Evolutionary conservation across 2,797 vertebrate genomes (phyloP).

Genomic region (Tiaroga cobitis): DNA sequence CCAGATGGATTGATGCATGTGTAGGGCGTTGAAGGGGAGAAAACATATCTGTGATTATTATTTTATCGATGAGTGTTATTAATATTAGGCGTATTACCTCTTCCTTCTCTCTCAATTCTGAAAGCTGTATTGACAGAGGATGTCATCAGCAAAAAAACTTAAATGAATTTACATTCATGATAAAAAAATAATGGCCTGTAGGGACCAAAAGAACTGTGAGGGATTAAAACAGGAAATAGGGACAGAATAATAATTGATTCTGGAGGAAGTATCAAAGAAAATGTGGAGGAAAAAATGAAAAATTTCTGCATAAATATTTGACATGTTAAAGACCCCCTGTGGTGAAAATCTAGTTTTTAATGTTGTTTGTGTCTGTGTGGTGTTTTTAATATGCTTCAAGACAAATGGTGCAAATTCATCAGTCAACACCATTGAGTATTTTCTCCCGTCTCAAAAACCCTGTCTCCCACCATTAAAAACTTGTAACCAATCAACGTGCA

Average conservation of each 20-base stretch:
- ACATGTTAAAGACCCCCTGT: neutral
- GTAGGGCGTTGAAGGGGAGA: slow-evolving; percentile 28
- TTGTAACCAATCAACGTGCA: neutral
- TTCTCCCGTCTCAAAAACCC: neutral
- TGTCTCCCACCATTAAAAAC: neutral
- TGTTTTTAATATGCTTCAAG: neutral
- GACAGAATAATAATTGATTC: slow-evolving; percentile 26
- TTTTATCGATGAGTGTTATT: slow-evolving; percentile 46
- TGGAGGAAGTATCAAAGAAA: slow-evolving; percentile 6
- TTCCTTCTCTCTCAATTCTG: neutral
- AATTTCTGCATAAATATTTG: neutral
- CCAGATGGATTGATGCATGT: slow-evolving; percentile 59
- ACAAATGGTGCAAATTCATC: neutral
- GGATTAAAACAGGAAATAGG: slow-evolving; percentile 41
- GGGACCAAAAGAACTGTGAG: slow-evolving; percentile 18
- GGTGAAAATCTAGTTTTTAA: neutral
- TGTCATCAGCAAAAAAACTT: slow-evolving; percentile 23
- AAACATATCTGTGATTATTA: slow-evolving; percentile 53
- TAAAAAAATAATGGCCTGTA: slow-evolving; percentile 37
- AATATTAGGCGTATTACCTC: slow-evolving; percentile 24
- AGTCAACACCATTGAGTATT: neutral
- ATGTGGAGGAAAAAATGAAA: neutral
- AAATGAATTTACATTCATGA: slow-evolving; percentile 41
- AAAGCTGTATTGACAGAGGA: slow-evolving; percentile 17
- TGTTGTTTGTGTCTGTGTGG: neutral